Base-by-base conservation (phyloP, 53 echinoderm and acorn worm genomes). In the Holothuria scabra region DNA sequence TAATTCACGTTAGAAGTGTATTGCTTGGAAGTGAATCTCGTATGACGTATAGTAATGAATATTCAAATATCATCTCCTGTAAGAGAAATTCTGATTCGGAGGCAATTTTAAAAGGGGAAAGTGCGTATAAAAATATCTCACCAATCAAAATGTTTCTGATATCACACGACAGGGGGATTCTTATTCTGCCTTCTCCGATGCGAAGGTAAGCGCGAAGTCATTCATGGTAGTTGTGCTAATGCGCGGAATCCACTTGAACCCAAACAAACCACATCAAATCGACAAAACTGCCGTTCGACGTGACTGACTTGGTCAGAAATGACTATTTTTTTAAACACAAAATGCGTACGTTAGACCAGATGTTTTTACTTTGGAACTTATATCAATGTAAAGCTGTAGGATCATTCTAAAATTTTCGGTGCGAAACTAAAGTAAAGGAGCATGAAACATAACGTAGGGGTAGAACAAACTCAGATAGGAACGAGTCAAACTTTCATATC, bases 181-280 rank as follows among this genome's bases (percentile, higher is more conserved):
- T 63, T 63, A 21, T 1, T 63, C 64, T n/a, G 64, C 2, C 64
- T 63, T 21, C 64, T 63, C 23, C 26, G 5, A 21, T 63, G 64
- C 21, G 23, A 63, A n/a, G 64, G 22, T 26, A 63, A 21, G 64
- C 12, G 22, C 26, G 30, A 63, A n/a, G 64, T 63, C 22, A 10
- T 63, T 63, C 20, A 10, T 63, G 64, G 0, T 12, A 28, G 64
- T 12, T 29, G 21, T 63, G 64, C 64, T 63, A 63, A 24, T n/a
- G 64, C 64, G 22, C 64, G 24, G 64, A 63, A 63, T 63, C 1
- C 64, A 63, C 23, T 24, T 63, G 9, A 63, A 63, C 64, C 64
- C 0, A 63, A 63, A 21, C 64, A 18, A 29, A 63, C 60, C 1
- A n/a, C 64, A 0, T 0, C 64, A 63, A 63, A 63, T 63, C 64